Evolutionary conservation across 2,113 vertebrate species (phyloP), one percentile per base, ranked within the genome.

Genomic region (Craseonycteris thonglongyai): DNA sequence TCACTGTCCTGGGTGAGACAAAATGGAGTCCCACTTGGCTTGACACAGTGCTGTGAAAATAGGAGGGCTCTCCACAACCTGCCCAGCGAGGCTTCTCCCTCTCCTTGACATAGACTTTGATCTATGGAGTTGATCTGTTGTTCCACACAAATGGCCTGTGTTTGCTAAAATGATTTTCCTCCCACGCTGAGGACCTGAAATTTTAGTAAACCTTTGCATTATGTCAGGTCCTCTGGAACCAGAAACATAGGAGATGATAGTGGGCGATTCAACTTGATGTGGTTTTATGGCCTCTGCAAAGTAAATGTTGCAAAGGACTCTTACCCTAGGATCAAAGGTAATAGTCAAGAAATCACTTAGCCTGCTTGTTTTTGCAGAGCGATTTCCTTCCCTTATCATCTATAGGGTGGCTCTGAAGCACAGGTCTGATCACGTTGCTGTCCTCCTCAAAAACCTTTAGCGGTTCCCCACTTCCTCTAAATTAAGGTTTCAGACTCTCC

Each of bases 201-300:
- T 96, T 63, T 95, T 92, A 96, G 90, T 88, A 94, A 97, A 88
- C 80, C 35, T 91, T 45, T 88, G 83, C 58, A n/a, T 83, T 93
- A 88, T 88, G 94, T 91, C 82, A 93, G 90, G 88, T 45, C 84
- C 56, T 82, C 42, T 47, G 42, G 81, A 93, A 93, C 84, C 95
- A 84, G 88, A 84, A 87, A 92, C 76, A 30, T 56, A 35, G 66
- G 87, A 84, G 90, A 91, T 68, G 90, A 93, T 80, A 80, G 93
- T 58, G 61, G 54, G 5, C 87, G 87, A 93, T 95, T 96, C 65
- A 0, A 96, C 95, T 75, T 95, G 92, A 97, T 95, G 94, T 95
- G 93, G 63, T 91, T 96, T 97, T 96, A 96, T 92, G 91, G 86
- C 59, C 76, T 96, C 84, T 85, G 51, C 92, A 96, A 97, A 96